Evolutionary conservation across 1,140 invertebrate species (phyloP), one percentile per base, ranked within the genome.

Genomic region (Drosophila miranda): DNA sequence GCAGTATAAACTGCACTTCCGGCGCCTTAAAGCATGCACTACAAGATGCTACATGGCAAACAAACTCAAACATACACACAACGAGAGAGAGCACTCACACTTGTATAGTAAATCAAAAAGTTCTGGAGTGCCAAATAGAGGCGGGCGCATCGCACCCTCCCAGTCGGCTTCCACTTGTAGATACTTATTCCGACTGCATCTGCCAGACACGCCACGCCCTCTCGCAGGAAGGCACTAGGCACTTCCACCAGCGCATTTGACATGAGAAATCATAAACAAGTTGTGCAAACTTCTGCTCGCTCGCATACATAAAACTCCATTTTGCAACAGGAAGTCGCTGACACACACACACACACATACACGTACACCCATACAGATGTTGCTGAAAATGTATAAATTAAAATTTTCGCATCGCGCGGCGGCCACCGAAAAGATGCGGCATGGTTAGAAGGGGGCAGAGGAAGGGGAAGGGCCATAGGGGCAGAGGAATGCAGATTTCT

Each of bases 191-290:
- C 72, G 69, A 66, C 81, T 62, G 76, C 61, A 57, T 53, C 59
- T 59, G 71, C 54, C 34, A 45, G 62, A 68, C 62, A 48, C 55
- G 66, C 49, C 62, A 50, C 55, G 66, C 49, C 67, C 45, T 50
- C 50, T 19, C 13, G 56, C 16, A 54, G 67, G 67, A 59, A 34
- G 9, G 30, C 30, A 34, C 30, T 34, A 23, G 23, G 23, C 23
- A 80, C 78, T 80, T 75, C 45, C 73, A 49, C 44, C 63, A 83
- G 70, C 81, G 81, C 80, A 83, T 76, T 83, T 86, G 81, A 83
- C 81, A 83, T 80, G 81, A 73, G 70, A 83, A 83, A 86, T 83
- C 80, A 83, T 80, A 83, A 83, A 83, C 80, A 86, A 86, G 67
- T 83, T 83, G 80, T 62, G 76, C 81, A 86, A 83, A 82, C 78